phyloP scores from a whole-genome alignment of 92 coral and sea anemone genomes.

The Parazoanthus atlanticus region DNA sequence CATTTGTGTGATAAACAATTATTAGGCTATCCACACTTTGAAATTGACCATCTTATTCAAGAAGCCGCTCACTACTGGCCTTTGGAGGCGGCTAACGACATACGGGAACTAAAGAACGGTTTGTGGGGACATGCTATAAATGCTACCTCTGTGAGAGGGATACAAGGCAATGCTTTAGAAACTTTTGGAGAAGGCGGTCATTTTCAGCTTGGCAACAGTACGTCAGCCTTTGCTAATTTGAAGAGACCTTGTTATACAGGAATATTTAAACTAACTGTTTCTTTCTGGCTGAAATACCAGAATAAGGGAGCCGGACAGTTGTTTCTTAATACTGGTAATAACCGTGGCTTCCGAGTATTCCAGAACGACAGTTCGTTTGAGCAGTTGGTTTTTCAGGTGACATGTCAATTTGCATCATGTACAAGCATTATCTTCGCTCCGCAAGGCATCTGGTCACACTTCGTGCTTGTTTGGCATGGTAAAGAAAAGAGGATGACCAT shows the following conservation, averaged over 20 bases:
- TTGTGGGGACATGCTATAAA: conserved; percentile 3
- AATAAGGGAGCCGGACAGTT: background rate
- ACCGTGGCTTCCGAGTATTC: background rate
- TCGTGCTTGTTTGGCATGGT: background rate
- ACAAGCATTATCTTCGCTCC: background rate
- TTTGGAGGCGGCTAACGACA: background rate
- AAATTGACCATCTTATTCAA: background rate
- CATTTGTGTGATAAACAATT: too few relatives aligned
- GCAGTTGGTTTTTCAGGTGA: background rate
- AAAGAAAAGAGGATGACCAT: background rate
- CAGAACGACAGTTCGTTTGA: background rate
- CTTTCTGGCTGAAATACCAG: background rate
- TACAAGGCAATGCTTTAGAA: background rate
- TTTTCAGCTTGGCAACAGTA: background rate
- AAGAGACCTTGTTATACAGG: background rate
- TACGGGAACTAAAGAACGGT: background rate
- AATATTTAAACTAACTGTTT: background rate
- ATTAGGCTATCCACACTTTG: too few relatives aligned
- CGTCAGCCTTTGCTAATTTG: background rate
- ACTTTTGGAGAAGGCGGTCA: background rate
- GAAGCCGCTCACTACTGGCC: background rate
- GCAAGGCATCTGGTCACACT: conserved; percentile 1
- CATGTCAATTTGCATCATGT: background rate
- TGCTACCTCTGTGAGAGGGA: background rate
- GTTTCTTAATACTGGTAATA: background rate